Evolutionary conservation across 2,888 invertebrate genomes (phyloP).

Genomic region (Gari tellinella): DNA sequence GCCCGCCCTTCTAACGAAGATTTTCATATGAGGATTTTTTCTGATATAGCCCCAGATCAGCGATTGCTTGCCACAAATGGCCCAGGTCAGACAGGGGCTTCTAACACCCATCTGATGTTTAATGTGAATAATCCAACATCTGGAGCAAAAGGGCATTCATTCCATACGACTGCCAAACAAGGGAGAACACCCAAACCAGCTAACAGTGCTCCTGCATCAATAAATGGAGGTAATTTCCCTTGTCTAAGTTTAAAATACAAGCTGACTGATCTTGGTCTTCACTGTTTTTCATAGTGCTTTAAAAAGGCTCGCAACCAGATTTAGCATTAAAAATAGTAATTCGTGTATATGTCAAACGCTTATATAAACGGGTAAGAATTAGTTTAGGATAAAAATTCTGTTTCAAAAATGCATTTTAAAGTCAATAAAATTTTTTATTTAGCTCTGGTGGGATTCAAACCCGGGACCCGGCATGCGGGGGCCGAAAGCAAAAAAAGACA

Average conservation of each 20-base stretch:
- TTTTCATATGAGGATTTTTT: conserved; percentile 2
- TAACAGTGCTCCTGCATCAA: conserved; percentile 43
- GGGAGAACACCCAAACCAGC: conserved; percentile 27
- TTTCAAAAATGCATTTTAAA: too few relatives aligned
- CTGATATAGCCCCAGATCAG: conserved; percentile 44
- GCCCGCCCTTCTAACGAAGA: conserved; percentile 7
- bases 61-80: conserved; percentile 45
- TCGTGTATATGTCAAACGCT: too few relatives aligned
- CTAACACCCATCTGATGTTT: conserved; percentile 45
- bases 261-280: too few relatives aligned
- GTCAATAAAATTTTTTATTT: too few relatives aligned
- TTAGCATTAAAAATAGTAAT: too few relatives aligned
- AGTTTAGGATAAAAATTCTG: too few relatives aligned
- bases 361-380: too few relatives aligned
- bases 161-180: conserved; percentile 14
- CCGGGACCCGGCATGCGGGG: too few relatives aligned
- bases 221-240: conserved; percentile 12
- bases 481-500: too few relatives aligned
- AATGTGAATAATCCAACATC: conserved; percentile 9
- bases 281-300: too few relatives aligned
- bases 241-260: conserved; percentile 3
- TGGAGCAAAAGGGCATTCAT: conserved; percentile 25
- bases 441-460: too few relatives aligned
- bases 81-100: conserved; percentile 7
- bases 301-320: too few relatives aligned